phyloP scores from a whole-genome alignment of 2,113 vertebrate genomes.

The Parus major region DNA sequence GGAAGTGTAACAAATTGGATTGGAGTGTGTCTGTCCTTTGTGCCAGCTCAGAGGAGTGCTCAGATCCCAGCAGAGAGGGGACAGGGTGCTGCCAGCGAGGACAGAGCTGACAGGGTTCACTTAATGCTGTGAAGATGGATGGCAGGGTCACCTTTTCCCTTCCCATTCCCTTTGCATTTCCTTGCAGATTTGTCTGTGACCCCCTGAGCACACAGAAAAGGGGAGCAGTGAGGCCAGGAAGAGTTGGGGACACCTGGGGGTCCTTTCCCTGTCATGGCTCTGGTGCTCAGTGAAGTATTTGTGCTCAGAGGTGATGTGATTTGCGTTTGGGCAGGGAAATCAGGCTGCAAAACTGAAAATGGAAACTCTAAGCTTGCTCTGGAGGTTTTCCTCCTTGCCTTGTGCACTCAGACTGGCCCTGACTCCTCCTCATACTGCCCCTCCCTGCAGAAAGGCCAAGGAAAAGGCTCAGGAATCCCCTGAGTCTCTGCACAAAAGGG shows the following conservation, averaged over 20 bases:
- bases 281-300: neutral
- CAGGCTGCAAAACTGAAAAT: neutral
- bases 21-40: conserved; percentile 77
- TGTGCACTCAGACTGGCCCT: neutral
- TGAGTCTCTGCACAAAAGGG: neutral
- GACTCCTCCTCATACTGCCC: neutral
- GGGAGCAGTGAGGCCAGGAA: neutral
- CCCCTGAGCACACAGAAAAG: neutral
- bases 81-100: neutral
- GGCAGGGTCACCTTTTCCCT: conserved; percentile 47
- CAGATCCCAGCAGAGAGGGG: conserved; percentile 39
- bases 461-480: neutral
- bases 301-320: neutral
- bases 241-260: neutral
- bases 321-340: neutral
- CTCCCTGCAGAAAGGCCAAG: neutral
- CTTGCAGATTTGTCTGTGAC: neutral
- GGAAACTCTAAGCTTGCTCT: neutral
- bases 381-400: neutral
- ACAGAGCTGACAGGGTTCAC: conserved; percentile 15
- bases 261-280: neutral
- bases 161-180: neutral
- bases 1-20: conserved; percentile 78
- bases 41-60: conserved; percentile 61
- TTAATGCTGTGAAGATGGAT: neutral